phyloP scores from a whole-genome alignment of 2,888 invertebrate genomes.

The Steinernema hermaphroditum region DNA sequence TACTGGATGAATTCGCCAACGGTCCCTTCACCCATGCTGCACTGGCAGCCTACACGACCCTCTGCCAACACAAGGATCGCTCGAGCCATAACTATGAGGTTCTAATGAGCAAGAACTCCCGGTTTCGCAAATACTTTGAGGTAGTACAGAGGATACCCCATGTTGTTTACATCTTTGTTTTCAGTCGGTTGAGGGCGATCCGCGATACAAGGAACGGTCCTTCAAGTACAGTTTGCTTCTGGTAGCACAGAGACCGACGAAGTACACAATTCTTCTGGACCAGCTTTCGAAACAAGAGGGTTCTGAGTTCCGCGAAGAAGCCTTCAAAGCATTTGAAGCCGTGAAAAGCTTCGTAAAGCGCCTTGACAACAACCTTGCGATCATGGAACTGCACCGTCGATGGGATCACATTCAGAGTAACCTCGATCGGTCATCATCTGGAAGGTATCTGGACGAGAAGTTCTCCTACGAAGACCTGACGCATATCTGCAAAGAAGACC shows the following conservation, averaged over 20 bases:
- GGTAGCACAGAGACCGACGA: conserved; percentile 48
- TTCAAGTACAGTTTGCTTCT: conserved; percentile 44
- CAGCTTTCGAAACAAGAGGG: conserved; percentile 33
- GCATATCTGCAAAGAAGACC: background rate
- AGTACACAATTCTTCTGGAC: conserved; percentile 47
- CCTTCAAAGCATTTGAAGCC: conserved; percentile 38
- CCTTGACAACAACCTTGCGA: conserved; percentile 43
- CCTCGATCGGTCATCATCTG: conserved; percentile 41
- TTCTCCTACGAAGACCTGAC: conserved; percentile 36
- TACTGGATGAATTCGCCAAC: conserved; percentile 42
- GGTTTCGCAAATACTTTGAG: conserved; percentile 41
- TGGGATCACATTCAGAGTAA: conserved; percentile 40
- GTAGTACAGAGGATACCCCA: conserved; percentile 1
- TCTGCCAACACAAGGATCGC: conserved; percentile 41
- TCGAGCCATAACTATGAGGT: conserved; percentile 34
- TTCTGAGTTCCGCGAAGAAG: conserved; percentile 24
- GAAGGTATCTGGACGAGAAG: conserved; percentile 37
- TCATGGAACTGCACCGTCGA: conserved; percentile 41
- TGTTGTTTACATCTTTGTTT: background rate
- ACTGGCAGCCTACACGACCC: conserved; percentile 45
- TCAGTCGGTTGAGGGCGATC: conserved; percentile 27
- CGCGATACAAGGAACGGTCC: conserved; percentile 35
- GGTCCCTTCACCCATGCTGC: conserved; percentile 39
- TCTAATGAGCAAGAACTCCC: conserved; percentile 33
- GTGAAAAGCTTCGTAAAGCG: conserved; percentile 42